Conservation (phyloP, 2,113 vertebrate species). For the Melierax canorus region DNA sequence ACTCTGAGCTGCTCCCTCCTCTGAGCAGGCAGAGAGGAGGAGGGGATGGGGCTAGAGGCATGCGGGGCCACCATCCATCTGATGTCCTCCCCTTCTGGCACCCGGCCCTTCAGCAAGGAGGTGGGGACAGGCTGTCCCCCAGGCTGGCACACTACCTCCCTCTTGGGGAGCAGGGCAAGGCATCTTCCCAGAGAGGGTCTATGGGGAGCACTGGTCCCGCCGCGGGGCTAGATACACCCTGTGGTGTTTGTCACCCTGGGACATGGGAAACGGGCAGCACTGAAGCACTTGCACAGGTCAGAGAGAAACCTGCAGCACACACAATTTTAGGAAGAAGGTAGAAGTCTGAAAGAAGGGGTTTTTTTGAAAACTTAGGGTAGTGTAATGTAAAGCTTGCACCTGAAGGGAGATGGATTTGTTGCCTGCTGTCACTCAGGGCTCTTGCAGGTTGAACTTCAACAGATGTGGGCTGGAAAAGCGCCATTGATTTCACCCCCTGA, state of each 20-base stretch:
- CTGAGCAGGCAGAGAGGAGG: background rate
- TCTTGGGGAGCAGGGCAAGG: accelerated
- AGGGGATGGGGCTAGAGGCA: background rate
- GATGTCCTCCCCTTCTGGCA: background rate
- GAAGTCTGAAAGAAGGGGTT: background rate
- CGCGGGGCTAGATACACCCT: background rate
- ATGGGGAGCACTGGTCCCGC: accelerated
- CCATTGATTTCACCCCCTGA: background rate
- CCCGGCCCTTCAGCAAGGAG: background rate
- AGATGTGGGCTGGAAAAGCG: background rate
- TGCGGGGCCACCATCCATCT: accelerated
- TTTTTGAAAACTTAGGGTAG: background rate
- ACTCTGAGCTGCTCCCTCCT: background rate
- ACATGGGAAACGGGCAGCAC: background rate
- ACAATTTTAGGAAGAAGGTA: background rate
- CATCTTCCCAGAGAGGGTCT: background rate
- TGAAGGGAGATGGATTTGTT: background rate
- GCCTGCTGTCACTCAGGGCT: background rate
- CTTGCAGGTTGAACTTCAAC: background rate
- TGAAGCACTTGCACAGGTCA: background rate
- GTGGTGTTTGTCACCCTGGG: background rate
- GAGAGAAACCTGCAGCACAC: background rate
- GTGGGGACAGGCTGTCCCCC: background rate
- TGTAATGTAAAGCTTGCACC: background rate
- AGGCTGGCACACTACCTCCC: background rate